phyloP scores from a whole-genome alignment of 2,888 invertebrate species.

The Cylloceria caligata region DNA sequence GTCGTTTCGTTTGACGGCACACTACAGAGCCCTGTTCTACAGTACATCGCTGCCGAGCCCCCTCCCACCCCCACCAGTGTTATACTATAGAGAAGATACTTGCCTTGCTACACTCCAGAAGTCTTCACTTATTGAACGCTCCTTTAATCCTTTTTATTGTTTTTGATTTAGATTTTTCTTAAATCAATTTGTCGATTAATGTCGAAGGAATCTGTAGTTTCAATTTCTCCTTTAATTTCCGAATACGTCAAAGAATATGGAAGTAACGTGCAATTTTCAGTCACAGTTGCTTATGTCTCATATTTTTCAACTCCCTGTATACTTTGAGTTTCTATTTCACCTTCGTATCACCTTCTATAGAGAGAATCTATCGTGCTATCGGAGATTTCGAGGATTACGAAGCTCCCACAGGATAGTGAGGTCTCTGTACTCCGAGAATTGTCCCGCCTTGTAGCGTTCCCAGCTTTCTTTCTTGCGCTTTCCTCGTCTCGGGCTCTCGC shows the following conservation, averaged over 20 bases:
- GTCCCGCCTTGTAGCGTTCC: constrained; percentile 20
- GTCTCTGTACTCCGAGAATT: constrained; percentile 28
- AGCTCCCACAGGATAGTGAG: constrained; percentile 48
- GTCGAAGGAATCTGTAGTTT: neutral
- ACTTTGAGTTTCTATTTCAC: constrained; percentile 36
- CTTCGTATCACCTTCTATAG: constrained; percentile 17
- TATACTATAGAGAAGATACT: neutral
- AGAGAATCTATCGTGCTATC: constrained; percentile 38
- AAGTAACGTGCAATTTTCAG: too few relatives aligned
- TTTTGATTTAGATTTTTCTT: neutral
- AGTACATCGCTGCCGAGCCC: neutral
- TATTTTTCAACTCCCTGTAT: neutral
- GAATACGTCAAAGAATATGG: neutral
- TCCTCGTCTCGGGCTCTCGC: constrained; percentile 32
- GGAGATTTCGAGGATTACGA: constrained; percentile 48
- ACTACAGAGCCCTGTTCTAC: constrained; percentile 3
- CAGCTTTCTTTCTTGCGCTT: constrained; percentile 29
- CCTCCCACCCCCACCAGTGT: too few relatives aligned
- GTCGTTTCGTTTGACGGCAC: constrained; percentile 61
- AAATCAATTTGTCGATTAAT: too few relatives aligned
- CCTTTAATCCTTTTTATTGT: neutral
- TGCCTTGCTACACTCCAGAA: constrained; percentile 37
- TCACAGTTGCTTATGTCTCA: neutral
- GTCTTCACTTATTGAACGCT: neutral
- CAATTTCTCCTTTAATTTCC: neutral